These are phyloP conservation scores for Frankliniella fusca DNA, from an alignment of 2,888 invertebrate genomes.

Conservation along the genomic window DNA sequence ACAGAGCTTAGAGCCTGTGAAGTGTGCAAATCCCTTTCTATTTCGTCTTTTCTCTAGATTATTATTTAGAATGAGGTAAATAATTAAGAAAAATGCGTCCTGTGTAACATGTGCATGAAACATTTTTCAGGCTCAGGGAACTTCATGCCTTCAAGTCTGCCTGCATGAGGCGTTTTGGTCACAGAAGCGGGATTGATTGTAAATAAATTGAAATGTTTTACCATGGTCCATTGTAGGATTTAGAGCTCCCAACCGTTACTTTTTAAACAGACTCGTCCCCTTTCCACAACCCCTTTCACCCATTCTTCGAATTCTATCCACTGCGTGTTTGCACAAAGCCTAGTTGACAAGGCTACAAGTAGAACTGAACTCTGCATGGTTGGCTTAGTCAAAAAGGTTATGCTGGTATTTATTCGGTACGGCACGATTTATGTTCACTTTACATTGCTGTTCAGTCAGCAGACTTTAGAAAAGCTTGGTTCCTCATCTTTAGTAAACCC, in stretches of 20 bases:
- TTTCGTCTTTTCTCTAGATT: not conserved
- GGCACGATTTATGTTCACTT: not conserved
- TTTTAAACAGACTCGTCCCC: not conserved
- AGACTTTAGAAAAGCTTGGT: too few species aligned
- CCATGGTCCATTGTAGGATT: too few species aligned
- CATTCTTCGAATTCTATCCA: not conserved
- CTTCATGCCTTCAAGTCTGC: not conserved
- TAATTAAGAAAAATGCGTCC: not conserved
- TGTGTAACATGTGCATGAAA: not conserved
- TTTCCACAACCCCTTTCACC: not conserved
- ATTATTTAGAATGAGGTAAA: too few species aligned
- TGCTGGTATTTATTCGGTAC: not conserved
- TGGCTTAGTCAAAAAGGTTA: not conserved
- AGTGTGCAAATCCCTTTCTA: not conserved
- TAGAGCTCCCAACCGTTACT: too few species aligned
- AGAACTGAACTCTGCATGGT: not conserved
- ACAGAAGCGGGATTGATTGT: conserved; percentile 1
- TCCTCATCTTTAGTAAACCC: too few species aligned
- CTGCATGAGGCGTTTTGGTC: too few species aligned
- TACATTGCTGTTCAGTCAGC: not conserved
- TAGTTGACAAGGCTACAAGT: not conserved
- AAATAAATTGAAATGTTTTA: not conserved
- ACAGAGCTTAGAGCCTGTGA: conserved; percentile 7
- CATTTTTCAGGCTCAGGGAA: not conserved
- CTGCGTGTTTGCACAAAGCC: not conserved